Base-by-base conservation (phyloP, 2,113 vertebrate species). In the Coryphaenoides rupestris region DNA sequence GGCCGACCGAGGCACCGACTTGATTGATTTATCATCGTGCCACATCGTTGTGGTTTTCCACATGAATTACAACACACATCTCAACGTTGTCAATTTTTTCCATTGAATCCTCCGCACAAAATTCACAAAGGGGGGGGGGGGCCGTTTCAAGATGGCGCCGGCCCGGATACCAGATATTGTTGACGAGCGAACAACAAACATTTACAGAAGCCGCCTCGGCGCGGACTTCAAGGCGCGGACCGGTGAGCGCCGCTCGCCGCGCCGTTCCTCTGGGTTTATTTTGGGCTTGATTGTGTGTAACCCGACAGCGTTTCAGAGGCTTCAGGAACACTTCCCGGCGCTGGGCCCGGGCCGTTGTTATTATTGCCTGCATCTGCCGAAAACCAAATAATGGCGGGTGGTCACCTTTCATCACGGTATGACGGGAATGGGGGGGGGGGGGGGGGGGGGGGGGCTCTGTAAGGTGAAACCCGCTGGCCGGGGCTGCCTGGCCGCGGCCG, bases 361-460 rank as follows among this genome's bases (percentile, higher is more conserved):
- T 87, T 88, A 84, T 84, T 88, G 80, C 79, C 80, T 69, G 80
- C 84, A 87, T 91, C 84, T 89, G 89, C 23, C 74, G 78, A 69
- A 86, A 88, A 78, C 81, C 84, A 91, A 90, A 89, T 82, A 88
- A 84, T 79, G 74, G 84, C 71, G 76, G 88, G 84, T 89, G 87
- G 87, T 87, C 89, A 90, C 73, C 85, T 88, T 87, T 90, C 85
- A 88, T 89, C 79, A 74, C 63, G 77, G 80, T 79, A 86, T 83
- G 85, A 85, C 56, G 84, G 81, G 84, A 87, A 80, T 82, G 77
- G 81, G n/a, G n/a, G n/a, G n/a, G n/a, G n/a, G n/a, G n/a, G n/a
- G n/a, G n/a, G n/a, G n/a, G n/a, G n/a, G n/a, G n/a, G n/a, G n/a
- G n/a, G n/a, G n/a, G 79, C 71, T 77, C 66, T 76, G 84, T 85